Conservation (phyloP, 2,113 vertebrate species). For the Leptocoma aspasia region DNA sequence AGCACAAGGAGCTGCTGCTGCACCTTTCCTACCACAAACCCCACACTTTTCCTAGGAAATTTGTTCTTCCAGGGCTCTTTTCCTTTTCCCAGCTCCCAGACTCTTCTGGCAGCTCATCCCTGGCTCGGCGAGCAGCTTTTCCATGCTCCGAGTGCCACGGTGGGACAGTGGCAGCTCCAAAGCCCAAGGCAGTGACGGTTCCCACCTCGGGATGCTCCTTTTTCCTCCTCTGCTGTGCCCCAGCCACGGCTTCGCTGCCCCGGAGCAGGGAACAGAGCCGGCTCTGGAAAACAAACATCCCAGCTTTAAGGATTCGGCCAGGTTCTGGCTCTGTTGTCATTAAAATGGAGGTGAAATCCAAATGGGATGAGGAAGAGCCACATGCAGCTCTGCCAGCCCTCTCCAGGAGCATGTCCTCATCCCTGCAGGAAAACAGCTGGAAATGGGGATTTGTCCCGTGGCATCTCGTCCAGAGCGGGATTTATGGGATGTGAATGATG, state of each 20-base stretch:
- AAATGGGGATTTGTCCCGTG: neutral
- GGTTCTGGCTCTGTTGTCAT: accelerated
- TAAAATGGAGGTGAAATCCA: neutral
- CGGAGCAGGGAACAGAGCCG: neutral
- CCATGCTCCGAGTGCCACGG: neutral
- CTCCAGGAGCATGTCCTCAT: neutral
- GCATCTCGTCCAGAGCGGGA: accelerated
- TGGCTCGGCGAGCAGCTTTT: neutral
- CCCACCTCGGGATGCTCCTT: neutral
- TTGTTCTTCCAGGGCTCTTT: neutral
- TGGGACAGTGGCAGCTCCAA: neutral
- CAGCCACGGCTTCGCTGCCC: neutral
- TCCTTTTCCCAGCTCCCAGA: neutral
- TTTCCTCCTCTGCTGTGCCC: neutral
- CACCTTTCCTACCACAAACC: neutral
- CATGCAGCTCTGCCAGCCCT: neutral
- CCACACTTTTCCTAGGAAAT: neutral
- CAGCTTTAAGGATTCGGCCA: neutral
- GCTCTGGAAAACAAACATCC: neutral
- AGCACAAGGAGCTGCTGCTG: neutral
- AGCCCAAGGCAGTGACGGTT: neutral
- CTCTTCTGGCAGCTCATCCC: neutral
- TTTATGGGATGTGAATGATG: neutral
- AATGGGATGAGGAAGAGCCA: neutral
- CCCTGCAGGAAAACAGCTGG: accelerated